phyloP scores from a whole-genome alignment of 64 coral and sea anemone species.

The Stichodactyla helianthus region DNA sequence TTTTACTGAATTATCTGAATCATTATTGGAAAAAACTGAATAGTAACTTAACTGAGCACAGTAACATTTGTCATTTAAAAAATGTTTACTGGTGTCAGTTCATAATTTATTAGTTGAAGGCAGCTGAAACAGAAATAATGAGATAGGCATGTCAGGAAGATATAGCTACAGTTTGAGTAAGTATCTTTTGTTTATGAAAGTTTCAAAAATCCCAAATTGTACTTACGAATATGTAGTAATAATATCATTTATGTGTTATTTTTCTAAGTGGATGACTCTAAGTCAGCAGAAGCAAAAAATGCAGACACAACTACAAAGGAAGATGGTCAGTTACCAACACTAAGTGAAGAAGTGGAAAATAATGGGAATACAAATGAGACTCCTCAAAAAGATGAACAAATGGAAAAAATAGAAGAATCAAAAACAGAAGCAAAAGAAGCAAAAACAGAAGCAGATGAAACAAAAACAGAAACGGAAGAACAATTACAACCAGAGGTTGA shows the following conservation, averaged over 20 bases:
- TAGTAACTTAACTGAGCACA: too few relatives aligned
- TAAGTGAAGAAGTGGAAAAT: slow-evolving; percentile 21
- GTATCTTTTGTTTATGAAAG: not conserved
- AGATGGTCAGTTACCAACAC: slow-evolving; percentile 22
- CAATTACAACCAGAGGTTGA: not conserved
- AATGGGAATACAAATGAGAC: slow-evolving; percentile 18
- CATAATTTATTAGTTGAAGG: not conserved
- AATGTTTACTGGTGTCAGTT: not conserved
- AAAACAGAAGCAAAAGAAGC: not conserved
- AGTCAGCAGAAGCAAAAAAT: slow-evolving; percentile 19
- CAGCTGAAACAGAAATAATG: not conserved
- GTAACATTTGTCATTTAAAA: too few relatives aligned
- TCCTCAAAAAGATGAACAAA: not conserved
- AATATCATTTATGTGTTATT: not conserved
- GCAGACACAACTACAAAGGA: slow-evolving; percentile 6
- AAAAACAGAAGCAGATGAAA: not conserved
- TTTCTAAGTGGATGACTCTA: slow-evolving; percentile 54
- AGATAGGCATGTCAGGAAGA: not conserved
- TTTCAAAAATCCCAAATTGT: not conserved
- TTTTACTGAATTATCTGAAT: too few relatives aligned
- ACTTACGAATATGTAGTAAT: not conserved
- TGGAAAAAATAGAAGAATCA: not conserved
- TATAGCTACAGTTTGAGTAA: not conserved
- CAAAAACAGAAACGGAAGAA: not conserved
- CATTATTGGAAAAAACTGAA: not conserved